Base-by-base conservation (phyloP, 1,140 invertebrate genomes). In the Tetramorium parvispinum region DNA sequence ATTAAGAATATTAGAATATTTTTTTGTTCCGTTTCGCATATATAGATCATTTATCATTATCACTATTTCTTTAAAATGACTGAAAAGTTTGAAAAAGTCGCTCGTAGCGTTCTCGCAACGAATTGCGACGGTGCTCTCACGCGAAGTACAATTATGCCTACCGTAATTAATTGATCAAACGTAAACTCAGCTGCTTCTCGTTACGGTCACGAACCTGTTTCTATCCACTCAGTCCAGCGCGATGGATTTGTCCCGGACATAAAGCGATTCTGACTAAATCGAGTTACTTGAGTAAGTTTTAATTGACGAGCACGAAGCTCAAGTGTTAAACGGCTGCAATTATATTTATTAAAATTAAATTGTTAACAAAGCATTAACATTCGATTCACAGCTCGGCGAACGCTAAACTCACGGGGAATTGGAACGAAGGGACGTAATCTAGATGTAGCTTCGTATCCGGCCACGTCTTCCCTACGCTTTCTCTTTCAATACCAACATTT, bases 161-260 rank as follows among this genome's bases (percentile, higher is more conserved):
- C 68, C 40, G 24, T 83, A 83, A 83, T 83, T 83, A 83, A 83
- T 83, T 83, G 79, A 83, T 83, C 53, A 83, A 83, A 82, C 79
- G 66, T 82, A 82, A 66, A 83, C 68, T 83, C 79, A 55, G 79
- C 43, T 57, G 79, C 53, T 61, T 83, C 68, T 73, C 53, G 53
- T 83, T 83, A 75, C 55, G 68, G 68, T 83, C 68, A 83, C 79
- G 79, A 59, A 83, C 66, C 27, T 75, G 68, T 75, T 83, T 51
- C 66, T 57, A 82, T 82, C 18, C 53, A 61, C 27, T 75, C 79
- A 40, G 21, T 43, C 4, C 53, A 43, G 32, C 37, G 49, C 37
- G 78, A 61, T 43, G 53, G 53, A 83, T 83, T 46, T 61, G 79
- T 83, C 79, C n/a, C 51, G 78, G 63, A 70, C 76, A 65, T 68